phyloP scores from a whole-genome alignment of 1,140 invertebrate species.

The Lepidurus packardi region DNA sequence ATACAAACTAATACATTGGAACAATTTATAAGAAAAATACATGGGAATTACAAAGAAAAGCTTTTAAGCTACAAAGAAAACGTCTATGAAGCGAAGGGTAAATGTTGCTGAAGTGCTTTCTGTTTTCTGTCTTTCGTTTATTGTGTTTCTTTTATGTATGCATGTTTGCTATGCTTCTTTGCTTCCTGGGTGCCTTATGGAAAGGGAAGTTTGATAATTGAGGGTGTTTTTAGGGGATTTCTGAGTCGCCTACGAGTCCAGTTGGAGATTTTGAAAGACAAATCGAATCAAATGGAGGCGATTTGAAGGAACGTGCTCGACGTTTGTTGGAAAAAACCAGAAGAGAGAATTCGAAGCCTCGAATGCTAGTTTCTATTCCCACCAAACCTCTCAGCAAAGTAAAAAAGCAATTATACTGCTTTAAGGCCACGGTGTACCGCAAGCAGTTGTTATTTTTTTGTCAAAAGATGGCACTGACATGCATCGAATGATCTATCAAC shows the following conservation, averaged over 20 bases:
- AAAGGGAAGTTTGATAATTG: too few species aligned
- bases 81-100: background rate
- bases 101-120: background rate
- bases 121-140: background rate
- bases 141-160: background rate
- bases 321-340: conserved; percentile 81
- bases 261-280: background rate
- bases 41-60: too few species aligned
- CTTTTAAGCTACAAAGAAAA: too few species aligned
- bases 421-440: background rate
- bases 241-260: background rate
- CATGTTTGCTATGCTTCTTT: background rate
- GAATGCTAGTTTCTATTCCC: background rate
- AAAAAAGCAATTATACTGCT: conserved; percentile 26
- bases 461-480: too few species aligned
- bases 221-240: background rate
- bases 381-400: conserved; percentile 28
- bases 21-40: too few species aligned
- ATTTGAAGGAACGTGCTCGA: conserved; percentile 78
- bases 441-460: too few species aligned
- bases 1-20: too few species aligned
- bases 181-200: too few species aligned
- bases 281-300: conserved; percentile 40
- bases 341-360: conserved; percentile 50
- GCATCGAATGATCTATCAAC: too few species aligned